phyloP scores from a whole-genome alignment of 2,113 vertebrate species.

The Leptobrachium ailaonicum region DNA sequence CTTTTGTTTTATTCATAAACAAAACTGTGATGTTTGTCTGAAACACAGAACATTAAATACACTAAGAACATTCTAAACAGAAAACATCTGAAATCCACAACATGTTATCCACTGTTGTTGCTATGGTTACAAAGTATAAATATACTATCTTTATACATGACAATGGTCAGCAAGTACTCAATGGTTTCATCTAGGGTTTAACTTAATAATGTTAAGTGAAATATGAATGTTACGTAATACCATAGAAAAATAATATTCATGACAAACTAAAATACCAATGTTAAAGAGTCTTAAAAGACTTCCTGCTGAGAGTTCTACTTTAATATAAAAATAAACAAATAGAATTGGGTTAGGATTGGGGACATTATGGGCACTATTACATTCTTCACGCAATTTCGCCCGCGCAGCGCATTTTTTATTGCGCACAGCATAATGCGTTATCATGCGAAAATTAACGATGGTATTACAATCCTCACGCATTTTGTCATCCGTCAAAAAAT shows the following conservation, averaged over 20 bases:
- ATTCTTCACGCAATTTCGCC: no score
- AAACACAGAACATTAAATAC: slow-evolving; percentile 16
- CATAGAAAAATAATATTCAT: neutral
- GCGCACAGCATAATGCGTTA: no score
- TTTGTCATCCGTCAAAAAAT: no score
- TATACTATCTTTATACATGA: slow-evolving; percentile 3
- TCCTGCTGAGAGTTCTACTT: no score
- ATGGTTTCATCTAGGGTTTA: slow-evolving; percentile 36
- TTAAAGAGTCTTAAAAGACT: no score
- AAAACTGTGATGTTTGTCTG: slow-evolving; percentile 38
- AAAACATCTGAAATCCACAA: slow-evolving; percentile 14
- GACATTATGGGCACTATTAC: no score
- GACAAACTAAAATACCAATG: no score
- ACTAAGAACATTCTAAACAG: slow-evolving; percentile 14
- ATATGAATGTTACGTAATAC: neutral
- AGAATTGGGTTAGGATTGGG: no score
- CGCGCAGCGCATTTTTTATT: no score
- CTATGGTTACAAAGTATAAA: slow-evolving; percentile 8
- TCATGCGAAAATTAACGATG: no score
- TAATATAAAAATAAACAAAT: no score
- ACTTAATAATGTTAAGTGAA: neutral
- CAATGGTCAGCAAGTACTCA: slow-evolving; percentile 6
- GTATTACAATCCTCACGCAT: no score
- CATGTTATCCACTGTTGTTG: neutral
- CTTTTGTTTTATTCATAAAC: slow-evolving; percentile 43